A percentile compares a stretch with the other conserved stretches of the same genome.
phyloP scores from a whole-genome alignment of 1,140 invertebrate genomes.

The Drosophila bifasciata region DNA sequence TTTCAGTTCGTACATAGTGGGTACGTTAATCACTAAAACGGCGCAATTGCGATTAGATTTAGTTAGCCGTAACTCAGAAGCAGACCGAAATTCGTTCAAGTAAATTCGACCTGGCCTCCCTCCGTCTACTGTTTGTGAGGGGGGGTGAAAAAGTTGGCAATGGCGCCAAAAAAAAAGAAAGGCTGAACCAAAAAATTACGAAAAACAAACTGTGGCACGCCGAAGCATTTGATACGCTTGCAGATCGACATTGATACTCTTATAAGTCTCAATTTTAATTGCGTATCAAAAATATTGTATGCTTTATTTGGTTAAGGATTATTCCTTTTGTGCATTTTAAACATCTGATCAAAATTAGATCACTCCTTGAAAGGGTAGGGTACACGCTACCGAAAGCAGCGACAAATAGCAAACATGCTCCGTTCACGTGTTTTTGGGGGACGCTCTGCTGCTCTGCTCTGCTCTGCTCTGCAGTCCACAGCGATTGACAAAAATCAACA shows the following conservation, averaged over 20 bases:
- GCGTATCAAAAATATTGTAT: too few species aligned
- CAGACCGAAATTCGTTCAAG: too few species aligned
- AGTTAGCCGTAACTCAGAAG: slow-evolving; percentile 22
- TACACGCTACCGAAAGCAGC: not conserved
- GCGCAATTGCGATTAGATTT: slow-evolving; percentile 66
- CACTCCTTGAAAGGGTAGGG: too few species aligned
- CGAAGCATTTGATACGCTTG: too few species aligned
- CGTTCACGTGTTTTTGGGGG: slow-evolving; percentile 61
- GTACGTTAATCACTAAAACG: slow-evolving; percentile 32
- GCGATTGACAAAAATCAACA: slow-evolving; percentile 28
- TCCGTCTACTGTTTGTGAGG: not conserved
- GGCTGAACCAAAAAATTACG: slow-evolving; percentile 39
- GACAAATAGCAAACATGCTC: slow-evolving; percentile 39
- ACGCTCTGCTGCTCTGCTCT: slow-evolving; percentile 20
- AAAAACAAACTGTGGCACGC: not conserved
- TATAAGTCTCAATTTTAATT: too few species aligned
- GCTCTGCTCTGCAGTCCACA: too few species aligned
- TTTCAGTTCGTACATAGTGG: slow-evolving; percentile 7
- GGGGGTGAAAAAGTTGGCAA: slow-evolving; percentile 46
- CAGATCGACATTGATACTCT: too few species aligned
- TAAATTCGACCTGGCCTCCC: slow-evolving; percentile 18
- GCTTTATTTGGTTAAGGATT: too few species aligned
- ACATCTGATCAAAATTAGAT: too few species aligned
- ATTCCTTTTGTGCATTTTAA: too few species aligned
- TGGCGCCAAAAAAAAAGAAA: slow-evolving; percentile 63